A percentile compares a stretch with the other conserved stretches of the same genome.
These are phyloP conservation scores for Lepidurus apus DNA, from an alignment of 1,140 invertebrate species.

Conservation along the genomic window DNA sequence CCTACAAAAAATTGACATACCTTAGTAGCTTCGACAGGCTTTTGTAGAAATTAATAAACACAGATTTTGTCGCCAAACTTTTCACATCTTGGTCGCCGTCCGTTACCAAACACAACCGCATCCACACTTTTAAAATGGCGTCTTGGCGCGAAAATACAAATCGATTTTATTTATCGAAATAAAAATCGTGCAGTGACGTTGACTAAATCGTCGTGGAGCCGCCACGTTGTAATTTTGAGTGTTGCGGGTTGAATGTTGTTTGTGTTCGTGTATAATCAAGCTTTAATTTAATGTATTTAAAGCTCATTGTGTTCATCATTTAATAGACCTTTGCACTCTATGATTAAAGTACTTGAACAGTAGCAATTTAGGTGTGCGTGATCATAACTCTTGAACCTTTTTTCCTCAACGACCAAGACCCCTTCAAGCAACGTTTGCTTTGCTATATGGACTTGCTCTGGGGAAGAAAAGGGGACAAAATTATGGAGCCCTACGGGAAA, in stretches of 20 bases:
- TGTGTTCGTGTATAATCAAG: constrained; percentile 2
- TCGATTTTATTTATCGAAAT: no score
- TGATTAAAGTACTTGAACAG: constrained; percentile 16
- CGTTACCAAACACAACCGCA: no score
- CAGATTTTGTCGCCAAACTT: no score
- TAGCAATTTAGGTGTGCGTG: constrained; percentile 18
- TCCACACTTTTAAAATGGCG: no score
- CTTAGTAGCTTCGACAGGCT: no score
- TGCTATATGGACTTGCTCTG: not conserved
- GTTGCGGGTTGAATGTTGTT: not conserved
- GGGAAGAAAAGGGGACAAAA: not conserved
- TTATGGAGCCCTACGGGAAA: not conserved
- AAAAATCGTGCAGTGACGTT: no score
- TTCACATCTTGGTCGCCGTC: no score
- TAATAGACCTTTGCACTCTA: not conserved
- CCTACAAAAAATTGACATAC: no score
- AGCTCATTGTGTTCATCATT: constrained; percentile 13
- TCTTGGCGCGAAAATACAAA: no score
- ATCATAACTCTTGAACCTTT: not conserved
- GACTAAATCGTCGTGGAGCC: no score
- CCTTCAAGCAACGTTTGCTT: constrained; percentile 3
- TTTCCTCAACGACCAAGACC: not conserved
- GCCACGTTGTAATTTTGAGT: not conserved
- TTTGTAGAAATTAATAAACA: no score
- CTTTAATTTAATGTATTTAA: constrained; percentile 22